Evolutionary conservation across 1,140 invertebrate species (phyloP), one percentile per base, ranked within the genome.

Genomic region (Hyles vespertilio): DNA sequence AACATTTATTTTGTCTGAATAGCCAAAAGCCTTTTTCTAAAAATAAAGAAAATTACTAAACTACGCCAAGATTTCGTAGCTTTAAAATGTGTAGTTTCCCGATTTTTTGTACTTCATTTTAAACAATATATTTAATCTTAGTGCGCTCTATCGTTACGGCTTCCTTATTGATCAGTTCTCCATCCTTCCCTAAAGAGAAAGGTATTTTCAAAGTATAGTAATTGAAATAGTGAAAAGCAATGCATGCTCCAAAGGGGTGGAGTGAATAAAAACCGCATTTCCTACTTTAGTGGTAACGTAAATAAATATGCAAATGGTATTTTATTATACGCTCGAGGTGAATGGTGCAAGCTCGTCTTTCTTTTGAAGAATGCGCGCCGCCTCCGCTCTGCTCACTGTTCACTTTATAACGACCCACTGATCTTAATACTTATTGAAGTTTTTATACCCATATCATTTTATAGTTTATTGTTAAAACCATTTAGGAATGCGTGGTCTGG

Each of bases 221-320:
- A 22, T 40, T 40, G 3, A 5, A 40, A 5, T 40, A 40, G 36
- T 40, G 36, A 5, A 40, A 8, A 40, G 4, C 8, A 40, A 40
- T 40, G 8, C 36, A 40, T 40, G 4, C 4, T 8, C 4, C 36
- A 40, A 40, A 5, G 8, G 8, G 8, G 36, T 40, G 4, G 36
- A 40, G 4, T 40, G 36, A 40, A 40, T 40, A 40, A 40, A 40
- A 40, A 40, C 36, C 36, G 3, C 36, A 40, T 40, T 40, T 40
- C 36, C 36, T 5, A 40, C 36, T 5, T 8, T 5, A 40, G 36
- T 40, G 36, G 36, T 40, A 40, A 40, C 36, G 36, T 40, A 40
- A 40, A 40, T 52, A 57, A 61, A 61, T 61, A 61, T 61, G 59
- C 55, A 56, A 61, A 61, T 61, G 59, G 32, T 54, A 8, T 52